phyloP scores from a whole-genome alignment of 2,113 vertebrate species.

The Notarius lentiginosus region DNA sequence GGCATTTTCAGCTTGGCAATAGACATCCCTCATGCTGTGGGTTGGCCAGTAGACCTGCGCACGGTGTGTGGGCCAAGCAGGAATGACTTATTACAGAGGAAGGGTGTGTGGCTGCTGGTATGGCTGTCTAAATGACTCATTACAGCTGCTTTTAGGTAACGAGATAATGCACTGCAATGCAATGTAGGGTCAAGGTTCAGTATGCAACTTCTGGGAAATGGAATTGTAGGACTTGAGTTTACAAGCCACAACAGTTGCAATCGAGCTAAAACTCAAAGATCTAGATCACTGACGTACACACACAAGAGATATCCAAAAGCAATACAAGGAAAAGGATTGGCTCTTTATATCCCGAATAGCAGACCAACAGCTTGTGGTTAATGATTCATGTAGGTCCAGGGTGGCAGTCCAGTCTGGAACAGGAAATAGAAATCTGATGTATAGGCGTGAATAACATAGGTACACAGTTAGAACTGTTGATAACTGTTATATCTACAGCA shows the following conservation, averaged over 20 bases:
- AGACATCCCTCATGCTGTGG: background rate
- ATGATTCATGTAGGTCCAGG: conserved; percentile 10
- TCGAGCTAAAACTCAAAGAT: background rate
- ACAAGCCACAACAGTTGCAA: background rate
- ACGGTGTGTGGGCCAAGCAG: background rate
- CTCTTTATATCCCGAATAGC: background rate
- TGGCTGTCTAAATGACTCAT: conserved; percentile 17
- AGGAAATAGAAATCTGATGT: background rate
- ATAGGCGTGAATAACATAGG: background rate
- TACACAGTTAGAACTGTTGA: background rate
- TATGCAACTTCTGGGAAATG: background rate
- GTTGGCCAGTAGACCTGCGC: conserved; percentile 5
- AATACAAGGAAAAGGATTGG: background rate
- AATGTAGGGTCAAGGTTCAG: conserved; percentile 27
- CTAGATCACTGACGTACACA: background rate
- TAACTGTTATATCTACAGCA: background rate
- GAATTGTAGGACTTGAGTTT: background rate
- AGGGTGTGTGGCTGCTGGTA: conserved; percentile 5
- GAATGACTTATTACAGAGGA: conserved; percentile 19
- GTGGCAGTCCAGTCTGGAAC: background rate
- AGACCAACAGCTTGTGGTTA: background rate
- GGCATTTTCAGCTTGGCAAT: conserved; percentile 57
- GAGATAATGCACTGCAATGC: background rate
- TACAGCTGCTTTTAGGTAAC: background rate
- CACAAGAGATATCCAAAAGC: background rate